phyloP scores from a whole-genome alignment of 2,888 invertebrate species.

The Perithous albicinctus region DNA sequence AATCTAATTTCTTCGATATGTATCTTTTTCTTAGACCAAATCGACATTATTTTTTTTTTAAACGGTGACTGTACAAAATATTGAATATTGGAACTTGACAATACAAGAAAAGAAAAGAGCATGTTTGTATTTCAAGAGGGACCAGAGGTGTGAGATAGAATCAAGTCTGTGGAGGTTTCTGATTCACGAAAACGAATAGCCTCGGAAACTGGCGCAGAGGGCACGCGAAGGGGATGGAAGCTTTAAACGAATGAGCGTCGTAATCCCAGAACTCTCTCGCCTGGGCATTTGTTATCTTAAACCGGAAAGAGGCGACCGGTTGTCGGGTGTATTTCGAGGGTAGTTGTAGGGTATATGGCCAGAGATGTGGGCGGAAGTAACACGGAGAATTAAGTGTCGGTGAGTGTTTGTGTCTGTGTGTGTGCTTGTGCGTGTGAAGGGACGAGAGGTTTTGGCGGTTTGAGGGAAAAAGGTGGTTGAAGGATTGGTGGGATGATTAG shows the following conservation, averaged over 20 bases:
- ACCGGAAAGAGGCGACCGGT: conserved; percentile 69
- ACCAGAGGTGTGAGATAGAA: neutral
- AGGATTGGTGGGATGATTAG: conserved; percentile 17
- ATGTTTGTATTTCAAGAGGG: neutral
- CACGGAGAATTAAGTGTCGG: conserved; percentile 1
- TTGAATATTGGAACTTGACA: neutral
- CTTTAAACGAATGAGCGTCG: conserved; percentile 75
- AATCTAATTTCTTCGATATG: too few species aligned
- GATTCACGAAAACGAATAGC: conserved; percentile 13
- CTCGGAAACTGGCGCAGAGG: neutral
- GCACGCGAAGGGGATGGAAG: conserved; percentile 11
- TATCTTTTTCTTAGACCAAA: too few species aligned
- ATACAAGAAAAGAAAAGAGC: neutral
- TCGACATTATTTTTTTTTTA: too few species aligned
- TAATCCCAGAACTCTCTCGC: conserved; percentile 77
- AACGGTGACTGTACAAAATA: too few species aligned
- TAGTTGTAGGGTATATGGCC: neutral
- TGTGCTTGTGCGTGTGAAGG: conserved; percentile 1
- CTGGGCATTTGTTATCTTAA: conserved; percentile 81
- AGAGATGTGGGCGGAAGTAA: conserved; percentile 14
- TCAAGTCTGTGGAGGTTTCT: neutral
- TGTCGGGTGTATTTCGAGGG: conserved; percentile 23
- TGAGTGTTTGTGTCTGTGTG: too few species aligned
- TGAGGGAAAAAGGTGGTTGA: conserved; percentile 15
- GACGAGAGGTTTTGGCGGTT: neutral